Conservation (phyloP, 2,113 vertebrate species). For the Lophotis ruficrista region DNA sequence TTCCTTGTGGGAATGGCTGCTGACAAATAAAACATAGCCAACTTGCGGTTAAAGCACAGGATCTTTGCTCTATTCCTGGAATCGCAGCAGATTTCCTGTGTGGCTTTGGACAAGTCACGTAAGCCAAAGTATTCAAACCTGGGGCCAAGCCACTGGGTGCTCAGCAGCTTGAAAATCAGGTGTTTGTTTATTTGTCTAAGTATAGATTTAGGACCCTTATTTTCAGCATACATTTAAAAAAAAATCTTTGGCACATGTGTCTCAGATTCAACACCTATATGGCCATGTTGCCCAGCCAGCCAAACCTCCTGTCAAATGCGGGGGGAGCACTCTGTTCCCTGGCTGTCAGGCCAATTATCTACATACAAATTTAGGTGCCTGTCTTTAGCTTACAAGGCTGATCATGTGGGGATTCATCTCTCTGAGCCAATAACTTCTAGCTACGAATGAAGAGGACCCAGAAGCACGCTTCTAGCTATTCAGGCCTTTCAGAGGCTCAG, state of each 20-base stretch:
- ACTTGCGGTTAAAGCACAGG: background rate
- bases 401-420: background rate
- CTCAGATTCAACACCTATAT: background rate
- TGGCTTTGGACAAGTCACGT: conserved; percentile 37
- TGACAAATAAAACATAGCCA: conserved; percentile 1
- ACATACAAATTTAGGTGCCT: rapidly evolving
- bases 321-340: background rate
- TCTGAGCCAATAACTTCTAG: background rate
- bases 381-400: background rate
- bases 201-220: background rate
- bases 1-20: conserved; percentile 17
- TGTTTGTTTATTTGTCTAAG: conserved; percentile 5
- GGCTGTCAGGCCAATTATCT: background rate
- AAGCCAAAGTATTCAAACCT: conserved; percentile 18
- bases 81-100: conserved; percentile 54
- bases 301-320: rapidly evolving
- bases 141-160: conserved; percentile 30
- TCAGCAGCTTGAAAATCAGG: conserved; percentile 26
- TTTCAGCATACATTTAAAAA: background rate
- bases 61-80: conserved; percentile 49
- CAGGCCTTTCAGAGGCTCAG: background rate
- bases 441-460: background rate
- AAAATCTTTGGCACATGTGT: background rate
- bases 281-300: background rate
- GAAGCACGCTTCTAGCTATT: background rate